Evolutionary conservation across 2,113 vertebrate genomes (phyloP), one percentile per base, ranked within the genome.

Genomic region (Rana temporaria): DNA sequence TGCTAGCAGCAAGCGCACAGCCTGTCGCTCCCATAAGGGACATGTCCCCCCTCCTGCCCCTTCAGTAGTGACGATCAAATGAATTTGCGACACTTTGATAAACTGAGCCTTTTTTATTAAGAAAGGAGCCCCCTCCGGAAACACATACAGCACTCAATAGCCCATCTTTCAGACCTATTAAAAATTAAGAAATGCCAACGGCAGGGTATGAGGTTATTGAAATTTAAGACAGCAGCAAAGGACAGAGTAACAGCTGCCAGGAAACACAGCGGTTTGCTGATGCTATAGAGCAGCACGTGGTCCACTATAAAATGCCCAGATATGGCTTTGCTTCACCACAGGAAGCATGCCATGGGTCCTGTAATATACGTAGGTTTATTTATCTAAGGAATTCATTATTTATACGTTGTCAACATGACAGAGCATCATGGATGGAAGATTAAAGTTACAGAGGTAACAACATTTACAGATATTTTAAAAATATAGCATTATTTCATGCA

Each of bases 131-230:
- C 48, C 62, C 60, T 59, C 30, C 52, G 55, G 72, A 83, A 83
- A 19, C 48, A 18, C 34, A 24, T 18, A 16, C 19, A 26, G 17
- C 52, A 26, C 59, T 83, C 81, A 80, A 80, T 52, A 80, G 78
- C 20, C 20, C 32, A 59, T 59, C 19, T 60, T 79, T 48, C n/a
- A 26, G 8, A 56, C 9, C 8, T 26, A 83, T 83, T 83, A 83
- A 83, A 83, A 76, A 83, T 83, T 68, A 66, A 76, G 53, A 76
- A 83, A 83, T 69, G 81, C 71, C 81, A 83, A 30, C n/a, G 53
- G 63, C 72, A 68, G 55, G 81, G 70, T 66, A 83, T n/a, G 11
- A 76, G 72, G 34, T 60, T 60, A 76, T 52, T 76, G 71, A 67
- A 83, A 60, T 76, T 76, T 38, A 52, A 22, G 60, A 67, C 20